These are phyloP conservation scores for Proisotoma minuta DNA, from an alignment of 2,888 invertebrate genomes.

Conservation along the genomic window DNA sequence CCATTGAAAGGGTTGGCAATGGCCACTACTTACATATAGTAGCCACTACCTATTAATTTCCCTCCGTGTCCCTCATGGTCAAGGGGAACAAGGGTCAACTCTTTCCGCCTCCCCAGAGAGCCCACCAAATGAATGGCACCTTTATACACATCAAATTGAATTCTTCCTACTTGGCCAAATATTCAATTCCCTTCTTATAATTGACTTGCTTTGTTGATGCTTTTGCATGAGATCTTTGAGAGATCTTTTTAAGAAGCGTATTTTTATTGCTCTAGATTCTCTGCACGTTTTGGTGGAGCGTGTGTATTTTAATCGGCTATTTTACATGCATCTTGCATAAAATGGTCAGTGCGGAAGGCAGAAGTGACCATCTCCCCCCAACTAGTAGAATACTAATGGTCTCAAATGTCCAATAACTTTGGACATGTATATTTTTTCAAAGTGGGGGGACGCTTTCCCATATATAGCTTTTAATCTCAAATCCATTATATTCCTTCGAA, in stretches of 20 bases:
- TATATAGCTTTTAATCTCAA: background rate
- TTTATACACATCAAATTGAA: constrained; percentile 48
- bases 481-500: background rate
- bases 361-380: constrained; percentile 46
- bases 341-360: constrained; percentile 46
- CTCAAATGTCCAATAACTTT: constrained; percentile 6
- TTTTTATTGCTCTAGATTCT: too few relatives aligned
- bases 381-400: constrained; percentile 47
- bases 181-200: background rate
- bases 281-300: constrained; percentile 35
- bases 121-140: constrained; percentile 48
- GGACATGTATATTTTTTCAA: background rate
- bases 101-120: constrained; percentile 3
- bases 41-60: too few relatives aligned
- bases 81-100: too few relatives aligned
- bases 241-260: too few relatives aligned
- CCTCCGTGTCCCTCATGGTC: too few relatives aligned
- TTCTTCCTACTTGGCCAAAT: constrained; percentile 19
- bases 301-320: constrained; percentile 48
- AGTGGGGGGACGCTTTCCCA: background rate
- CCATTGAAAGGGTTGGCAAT: too few relatives aligned
- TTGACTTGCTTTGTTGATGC: background rate
- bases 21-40: too few relatives aligned
- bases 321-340: constrained; percentile 49
- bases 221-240: too few relatives aligned